Conservation (phyloP, 2,888 invertebrate species). For the Platycnemis pennipes region DNA sequence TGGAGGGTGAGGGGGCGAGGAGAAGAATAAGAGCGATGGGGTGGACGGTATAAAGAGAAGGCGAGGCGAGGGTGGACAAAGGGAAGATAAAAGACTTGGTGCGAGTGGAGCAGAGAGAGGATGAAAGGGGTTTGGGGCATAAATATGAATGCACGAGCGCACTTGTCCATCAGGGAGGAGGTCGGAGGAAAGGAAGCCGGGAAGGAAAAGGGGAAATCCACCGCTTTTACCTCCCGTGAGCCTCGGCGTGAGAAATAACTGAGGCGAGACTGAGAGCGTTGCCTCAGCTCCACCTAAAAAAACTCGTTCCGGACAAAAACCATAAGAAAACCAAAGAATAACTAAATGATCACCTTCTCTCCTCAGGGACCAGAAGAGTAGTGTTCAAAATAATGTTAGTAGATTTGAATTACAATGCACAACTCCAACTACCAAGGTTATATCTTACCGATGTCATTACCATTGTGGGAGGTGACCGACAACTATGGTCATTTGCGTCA, state of each 20-base stretch:
- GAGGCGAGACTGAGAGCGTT: not conserved
- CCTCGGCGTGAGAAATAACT: not conserved
- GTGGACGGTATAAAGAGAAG: not conserved
- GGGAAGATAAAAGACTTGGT: not conserved
- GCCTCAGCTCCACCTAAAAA: not conserved
- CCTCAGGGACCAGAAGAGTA: no score
- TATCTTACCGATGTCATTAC: no score
- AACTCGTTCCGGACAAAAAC: not conserved
- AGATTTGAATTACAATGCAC: no score
- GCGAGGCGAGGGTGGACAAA: not conserved
- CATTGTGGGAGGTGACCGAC: no score
- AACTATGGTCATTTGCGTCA: no score
- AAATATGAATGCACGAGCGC: slow-evolving; percentile 16
- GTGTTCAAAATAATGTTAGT: no score
- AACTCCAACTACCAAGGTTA: no score
- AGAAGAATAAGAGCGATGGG: not conserved
- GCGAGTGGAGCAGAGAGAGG: not conserved
- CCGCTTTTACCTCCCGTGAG: not conserved
- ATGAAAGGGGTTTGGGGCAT: not conserved
- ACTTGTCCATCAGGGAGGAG: slow-evolving; percentile 9
- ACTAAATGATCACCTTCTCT: no score
- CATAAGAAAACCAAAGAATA: no score
- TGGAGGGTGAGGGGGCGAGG: not conserved
- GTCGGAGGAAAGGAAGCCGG: not conserved
- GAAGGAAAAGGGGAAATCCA: not conserved